A percentile compares a stretch with the other conserved stretches of the same genome.
Conservation (phyloP, 2,888 invertebrate genomes). For the Drepanosiphum platanoidis region DNA sequence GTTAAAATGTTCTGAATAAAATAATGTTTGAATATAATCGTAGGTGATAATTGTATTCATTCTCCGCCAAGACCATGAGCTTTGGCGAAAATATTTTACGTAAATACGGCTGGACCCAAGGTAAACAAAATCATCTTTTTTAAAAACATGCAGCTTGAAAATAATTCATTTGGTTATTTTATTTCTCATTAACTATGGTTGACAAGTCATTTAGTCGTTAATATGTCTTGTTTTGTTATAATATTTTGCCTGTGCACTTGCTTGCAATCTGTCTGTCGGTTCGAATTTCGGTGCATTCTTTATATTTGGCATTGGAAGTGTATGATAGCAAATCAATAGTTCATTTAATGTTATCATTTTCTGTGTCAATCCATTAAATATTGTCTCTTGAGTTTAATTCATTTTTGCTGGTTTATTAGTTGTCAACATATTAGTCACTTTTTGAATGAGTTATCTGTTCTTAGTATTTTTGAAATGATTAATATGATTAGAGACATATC, state of each 20-base stretch:
- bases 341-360: conserved; percentile 11
- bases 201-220: neutral
- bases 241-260: conserved; percentile 17
- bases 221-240: neutral
- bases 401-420: neutral
- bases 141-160: neutral
- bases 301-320: conserved; percentile 7
- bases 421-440: too few species aligned
- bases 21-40: conserved; percentile 16
- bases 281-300: conserved; percentile 10
- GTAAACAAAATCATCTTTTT: conserved; percentile 55
- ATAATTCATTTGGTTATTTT: neutral
- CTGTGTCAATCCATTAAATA: neutral
- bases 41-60: conserved; percentile 27
- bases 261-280: conserved; percentile 53
- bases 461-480: too few species aligned
- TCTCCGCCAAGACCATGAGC: conserved; percentile 55
- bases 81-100: conserved; percentile 63
- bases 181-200: neutral
- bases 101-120: conserved; percentile 63
- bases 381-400: neutral
- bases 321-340: neutral
- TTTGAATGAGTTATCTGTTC: too few species aligned
- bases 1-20: neutral
- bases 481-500: too few species aligned